Evolutionary conservation across 2,113 vertebrate species (phyloP).

Genomic region (Trichechus manatus): DNA sequence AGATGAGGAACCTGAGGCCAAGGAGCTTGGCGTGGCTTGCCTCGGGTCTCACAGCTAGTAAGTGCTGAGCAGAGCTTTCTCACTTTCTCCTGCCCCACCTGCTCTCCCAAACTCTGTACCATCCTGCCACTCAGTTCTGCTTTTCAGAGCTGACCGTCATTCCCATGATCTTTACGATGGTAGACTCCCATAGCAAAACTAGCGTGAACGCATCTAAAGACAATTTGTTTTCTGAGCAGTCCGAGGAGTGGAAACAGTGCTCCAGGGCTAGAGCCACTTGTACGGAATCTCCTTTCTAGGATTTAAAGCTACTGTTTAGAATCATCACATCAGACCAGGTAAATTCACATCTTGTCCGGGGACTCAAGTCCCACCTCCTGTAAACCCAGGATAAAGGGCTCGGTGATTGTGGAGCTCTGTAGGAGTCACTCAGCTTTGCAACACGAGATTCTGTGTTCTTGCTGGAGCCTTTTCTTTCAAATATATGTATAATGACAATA

Average conservation of each 20-base stretch:
- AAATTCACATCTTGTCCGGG: background rate
- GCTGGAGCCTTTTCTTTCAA: background rate
- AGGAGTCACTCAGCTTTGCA: background rate
- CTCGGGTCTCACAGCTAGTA: background rate
- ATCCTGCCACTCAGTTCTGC: background rate
- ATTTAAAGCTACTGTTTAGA: background rate
- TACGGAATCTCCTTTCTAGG: fast-evolving
- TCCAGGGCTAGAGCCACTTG: background rate
- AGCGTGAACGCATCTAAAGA: background rate
- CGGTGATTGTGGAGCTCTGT: background rate
- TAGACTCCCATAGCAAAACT: background rate
- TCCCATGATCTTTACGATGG: fast-evolving
- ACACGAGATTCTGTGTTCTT: background rate
- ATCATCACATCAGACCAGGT: fast-evolving
- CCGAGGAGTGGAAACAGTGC: fast-evolving
- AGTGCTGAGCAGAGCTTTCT: too few relatives aligned
- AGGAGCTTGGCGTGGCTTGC: fast-evolving
- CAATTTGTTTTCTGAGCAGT: background rate
- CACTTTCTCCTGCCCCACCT: fast-evolving
- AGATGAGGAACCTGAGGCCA: too few relatives aligned
- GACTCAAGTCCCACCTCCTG: fast-evolving
- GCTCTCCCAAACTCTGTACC: background rate
- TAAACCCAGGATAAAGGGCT: fast-evolving
- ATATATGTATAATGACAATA: background rate
- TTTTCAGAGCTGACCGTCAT: background rate